Percentiles rank a stretch among this genome's conserved stretches.
Conservation (phyloP, 2,797 vertebrate genomes). For the Numenius phaeopus region DNA sequence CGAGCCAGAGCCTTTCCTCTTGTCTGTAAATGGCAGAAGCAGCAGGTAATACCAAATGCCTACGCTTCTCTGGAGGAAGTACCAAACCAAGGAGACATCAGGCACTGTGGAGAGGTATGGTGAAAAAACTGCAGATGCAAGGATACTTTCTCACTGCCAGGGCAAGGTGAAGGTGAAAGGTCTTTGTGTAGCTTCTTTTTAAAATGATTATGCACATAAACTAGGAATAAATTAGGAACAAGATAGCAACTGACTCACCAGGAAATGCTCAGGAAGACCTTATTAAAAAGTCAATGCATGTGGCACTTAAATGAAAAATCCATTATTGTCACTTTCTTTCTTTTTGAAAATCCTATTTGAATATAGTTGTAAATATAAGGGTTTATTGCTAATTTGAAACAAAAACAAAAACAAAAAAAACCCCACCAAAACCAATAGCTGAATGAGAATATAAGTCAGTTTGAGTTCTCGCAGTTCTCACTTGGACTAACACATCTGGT, state of each 20-base stretch:
- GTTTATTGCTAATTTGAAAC: neutral
- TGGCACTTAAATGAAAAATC: neutral
- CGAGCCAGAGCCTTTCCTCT: neutral
- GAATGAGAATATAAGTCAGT: neutral
- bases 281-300: neutral
- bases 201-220: neutral
- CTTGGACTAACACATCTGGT: neutral
- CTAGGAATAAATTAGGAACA: neutral
- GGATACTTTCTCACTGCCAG: neutral
- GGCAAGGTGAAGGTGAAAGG: neutral
- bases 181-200: neutral
- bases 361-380: neutral
- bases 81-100: fast-evolving
- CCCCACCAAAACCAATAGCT: neutral
- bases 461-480: neutral
- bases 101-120: neutral
- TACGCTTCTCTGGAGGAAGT: neutral
- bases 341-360: neutral
- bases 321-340: neutral
- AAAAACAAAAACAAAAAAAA: neutral
- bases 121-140: neutral
- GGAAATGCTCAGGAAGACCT: neutral
- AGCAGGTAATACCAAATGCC: neutral
- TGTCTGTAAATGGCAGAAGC: neutral
- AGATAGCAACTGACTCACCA: neutral